Conservation (phyloP, 2,888 invertebrate species). For the Nemoura dubitans region DNA sequence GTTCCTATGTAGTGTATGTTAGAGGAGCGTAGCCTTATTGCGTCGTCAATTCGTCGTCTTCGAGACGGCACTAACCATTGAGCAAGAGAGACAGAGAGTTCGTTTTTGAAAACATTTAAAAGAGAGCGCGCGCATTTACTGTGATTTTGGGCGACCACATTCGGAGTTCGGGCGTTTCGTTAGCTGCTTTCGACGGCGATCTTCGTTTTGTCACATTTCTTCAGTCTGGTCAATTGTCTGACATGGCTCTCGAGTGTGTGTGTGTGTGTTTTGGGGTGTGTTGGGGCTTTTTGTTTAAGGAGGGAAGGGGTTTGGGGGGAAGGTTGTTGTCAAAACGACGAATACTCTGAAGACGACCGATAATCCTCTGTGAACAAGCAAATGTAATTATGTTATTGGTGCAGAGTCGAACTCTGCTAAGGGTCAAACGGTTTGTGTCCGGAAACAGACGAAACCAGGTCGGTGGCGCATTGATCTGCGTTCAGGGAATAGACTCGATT, state of each 20-base stretch:
- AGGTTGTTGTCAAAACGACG: neutral
- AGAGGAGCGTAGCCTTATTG: conserved; percentile 45
- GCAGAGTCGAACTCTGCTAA: neutral
- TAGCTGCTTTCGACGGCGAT: neutral
- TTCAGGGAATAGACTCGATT: neutral
- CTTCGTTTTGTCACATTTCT: neutral
- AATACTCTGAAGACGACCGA: neutral
- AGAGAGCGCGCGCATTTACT: conserved; percentile 35
- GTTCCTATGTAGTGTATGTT: conserved; percentile 32
- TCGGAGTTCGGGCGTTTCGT: neutral
- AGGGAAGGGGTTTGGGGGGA: too few species aligned
- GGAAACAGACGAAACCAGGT: neutral
- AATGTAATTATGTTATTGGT: neutral
- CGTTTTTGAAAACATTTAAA: neutral
- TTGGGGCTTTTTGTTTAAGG: too few species aligned
- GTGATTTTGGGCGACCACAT: neutral
- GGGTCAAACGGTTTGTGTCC: neutral
- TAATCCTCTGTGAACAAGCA: neutral
- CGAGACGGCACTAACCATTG: conserved; percentile 50
- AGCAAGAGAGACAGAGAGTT: conserved; percentile 49
- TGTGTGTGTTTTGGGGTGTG: neutral
- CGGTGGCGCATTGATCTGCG: neutral
- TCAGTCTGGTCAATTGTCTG: neutral
- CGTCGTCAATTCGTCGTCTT: neutral
- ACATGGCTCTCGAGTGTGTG: conserved; percentile 1